A percentile compares a stretch with the other conserved stretches of the same genome.
Conservation (phyloP, 2,113 vertebrate species). For the Actenoides lindsayi region DNA sequence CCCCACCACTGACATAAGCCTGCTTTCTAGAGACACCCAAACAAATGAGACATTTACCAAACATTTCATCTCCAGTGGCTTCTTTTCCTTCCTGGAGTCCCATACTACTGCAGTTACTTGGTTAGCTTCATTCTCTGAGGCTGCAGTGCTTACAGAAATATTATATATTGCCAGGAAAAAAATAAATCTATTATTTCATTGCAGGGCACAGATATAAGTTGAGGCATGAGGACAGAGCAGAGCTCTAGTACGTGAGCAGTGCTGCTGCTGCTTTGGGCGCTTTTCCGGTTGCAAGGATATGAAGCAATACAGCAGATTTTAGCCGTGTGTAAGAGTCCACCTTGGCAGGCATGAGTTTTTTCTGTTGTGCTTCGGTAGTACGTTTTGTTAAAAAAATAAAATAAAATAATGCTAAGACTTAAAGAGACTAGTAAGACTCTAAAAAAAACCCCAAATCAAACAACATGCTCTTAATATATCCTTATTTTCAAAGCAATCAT, state of each 20-base stretch:
- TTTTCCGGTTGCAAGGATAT: not conserved
- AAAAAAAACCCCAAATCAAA: not conserved
- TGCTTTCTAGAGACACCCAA: not conserved
- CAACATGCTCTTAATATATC: not conserved
- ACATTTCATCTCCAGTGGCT: not conserved
- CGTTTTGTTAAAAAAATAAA: not conserved
- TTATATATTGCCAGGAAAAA: not conserved
- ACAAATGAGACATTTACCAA: not conserved
- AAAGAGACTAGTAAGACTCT: not conserved
- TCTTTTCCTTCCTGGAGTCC: not conserved
- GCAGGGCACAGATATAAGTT: rapidly evolving
- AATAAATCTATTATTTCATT: not conserved
- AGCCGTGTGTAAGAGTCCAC: not conserved
- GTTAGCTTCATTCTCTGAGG: not conserved
- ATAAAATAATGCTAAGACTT: not conserved
- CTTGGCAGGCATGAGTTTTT: not conserved
- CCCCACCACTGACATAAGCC: not conserved
- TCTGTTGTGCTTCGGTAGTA: not conserved
- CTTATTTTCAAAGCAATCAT: not conserved
- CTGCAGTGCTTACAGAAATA: not conserved
- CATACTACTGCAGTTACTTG: rapidly evolving
- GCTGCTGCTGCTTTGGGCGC: not conserved
- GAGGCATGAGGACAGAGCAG: not conserved
- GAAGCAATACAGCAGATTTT: not conserved
- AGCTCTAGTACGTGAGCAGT: not conserved